phyloP scores from a whole-genome alignment of 2,888 invertebrate genomes.

The Coronaproctus castanopsis region DNA sequence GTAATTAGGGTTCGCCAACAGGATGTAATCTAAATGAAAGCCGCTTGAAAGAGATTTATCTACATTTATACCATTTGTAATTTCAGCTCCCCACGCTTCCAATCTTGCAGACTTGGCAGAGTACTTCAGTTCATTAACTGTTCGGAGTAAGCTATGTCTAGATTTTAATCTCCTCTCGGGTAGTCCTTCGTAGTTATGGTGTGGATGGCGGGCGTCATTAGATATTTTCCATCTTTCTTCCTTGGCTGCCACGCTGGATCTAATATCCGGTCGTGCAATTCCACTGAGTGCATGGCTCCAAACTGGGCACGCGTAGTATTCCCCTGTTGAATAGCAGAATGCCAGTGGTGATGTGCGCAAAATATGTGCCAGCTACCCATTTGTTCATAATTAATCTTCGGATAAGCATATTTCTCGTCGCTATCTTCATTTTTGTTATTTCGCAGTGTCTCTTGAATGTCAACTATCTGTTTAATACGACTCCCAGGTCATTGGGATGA shows the following conservation, averaged over 20 bases:
- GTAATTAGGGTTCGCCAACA: neutral
- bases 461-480: no score
- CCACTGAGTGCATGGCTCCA: neutral
- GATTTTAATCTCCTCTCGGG: neutral
- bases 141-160: neutral
- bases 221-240: neutral
- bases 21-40: neutral
- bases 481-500: no score
- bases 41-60: neutral
- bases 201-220: neutral
- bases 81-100: neutral
- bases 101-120: neutral
- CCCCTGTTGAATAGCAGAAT: no score
- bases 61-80: neutral
- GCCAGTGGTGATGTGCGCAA: no score
- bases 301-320: no score
- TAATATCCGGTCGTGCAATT: neutral
- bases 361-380: no score
- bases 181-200: neutral
- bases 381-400: no score
- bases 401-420: no score
- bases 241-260: neutral
- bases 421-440: no score
- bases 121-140: neutral
- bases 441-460: no score